Evolutionary conservation across 2,797 vertebrate species (phyloP), one percentile per base, ranked within the genome.

Genomic region (Scomberomorus guttatus): DNA sequence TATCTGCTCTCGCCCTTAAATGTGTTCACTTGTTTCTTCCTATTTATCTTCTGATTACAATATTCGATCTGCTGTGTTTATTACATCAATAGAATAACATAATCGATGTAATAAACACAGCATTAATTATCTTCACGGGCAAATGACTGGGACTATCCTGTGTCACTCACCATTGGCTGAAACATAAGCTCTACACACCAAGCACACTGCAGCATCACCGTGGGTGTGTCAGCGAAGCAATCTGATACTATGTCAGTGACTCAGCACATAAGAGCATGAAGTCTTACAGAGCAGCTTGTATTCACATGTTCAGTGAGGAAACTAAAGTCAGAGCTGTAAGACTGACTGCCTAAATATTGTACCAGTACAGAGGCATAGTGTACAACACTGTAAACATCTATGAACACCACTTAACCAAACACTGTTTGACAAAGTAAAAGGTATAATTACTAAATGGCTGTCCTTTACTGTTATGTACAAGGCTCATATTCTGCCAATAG

Each of bases 171-270:
- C 58, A 50, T 24, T 51, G 70, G 34, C 57, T 80, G 83, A 87
- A 87, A 87, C 67, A 32, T 22, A 70, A 87, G 20, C 84, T 72
- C 15, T 13, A 50, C 34, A 71, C 44, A 51, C 25, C 42, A 17
- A 54, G 52, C 39, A 29, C 25, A 55, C 48, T 25, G 50, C 42
- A 42, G 34, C 17, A 48, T 57, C 51, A 25, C 13, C 29, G 69
- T 29, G 76, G 81, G 84, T 7, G 85, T 84, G 84, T 66, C 58
- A 2, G 11, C 4, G 5, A 39, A 74, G 58, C 14, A 32, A 18
- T 3, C n/a, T 66, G 64, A 61, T 68, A n/a, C n/a, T n/a, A 48
- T 51, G 51, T 37, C 55, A 72, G 1, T 92, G 89, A 92, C 88
- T 91, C 89, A 87, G 87, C 85, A 82, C 50, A 63, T 39, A 22